Conservation (phyloP, 1,140 invertebrate genomes). For the Cydia pomonella region DNA sequence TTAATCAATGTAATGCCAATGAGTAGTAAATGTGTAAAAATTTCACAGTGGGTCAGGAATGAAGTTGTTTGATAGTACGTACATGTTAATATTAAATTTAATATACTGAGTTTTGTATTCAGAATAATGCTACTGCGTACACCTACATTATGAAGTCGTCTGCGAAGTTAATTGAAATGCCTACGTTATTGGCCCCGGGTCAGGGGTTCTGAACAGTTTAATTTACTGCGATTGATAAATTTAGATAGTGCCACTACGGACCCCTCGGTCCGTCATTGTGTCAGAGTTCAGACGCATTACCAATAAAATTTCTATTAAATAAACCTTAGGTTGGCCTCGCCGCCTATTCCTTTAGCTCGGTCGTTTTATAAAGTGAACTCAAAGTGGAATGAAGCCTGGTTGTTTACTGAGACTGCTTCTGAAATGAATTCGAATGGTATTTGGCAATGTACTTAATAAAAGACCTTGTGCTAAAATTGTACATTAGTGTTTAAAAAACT, state of each 20-base stretch:
- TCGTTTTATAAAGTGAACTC: conserved; percentile 14
- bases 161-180: conserved; percentile 56
- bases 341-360: not conserved
- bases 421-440: not conserved
- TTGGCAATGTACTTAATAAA: not conserved
- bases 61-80: no score
- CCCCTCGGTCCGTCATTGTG: conserved; percentile 36
- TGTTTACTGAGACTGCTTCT: conserved; percentile 1
- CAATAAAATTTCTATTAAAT: conserved; percentile 33
- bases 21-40: no score
- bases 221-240: conserved; percentile 52
- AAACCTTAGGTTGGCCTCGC: conserved; percentile 17
- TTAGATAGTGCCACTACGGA: conserved; percentile 50
- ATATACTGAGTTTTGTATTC: not conserved
- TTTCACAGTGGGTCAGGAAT: no score
- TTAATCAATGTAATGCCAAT: no score
- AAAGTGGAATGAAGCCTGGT: not conserved
- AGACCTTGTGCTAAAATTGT: conserved; percentile 1
- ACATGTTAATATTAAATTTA: not conserved
- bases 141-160: conserved; percentile 24
- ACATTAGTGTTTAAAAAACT: not conserved
- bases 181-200: conserved; percentile 50
- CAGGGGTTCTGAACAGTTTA: conserved; percentile 47
- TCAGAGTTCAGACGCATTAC: conserved; percentile 26
- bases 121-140: not conserved